Evolutionary conservation across 2,797 vertebrate genomes (phyloP).

Genomic region (Dallia pectoralis): DNA sequence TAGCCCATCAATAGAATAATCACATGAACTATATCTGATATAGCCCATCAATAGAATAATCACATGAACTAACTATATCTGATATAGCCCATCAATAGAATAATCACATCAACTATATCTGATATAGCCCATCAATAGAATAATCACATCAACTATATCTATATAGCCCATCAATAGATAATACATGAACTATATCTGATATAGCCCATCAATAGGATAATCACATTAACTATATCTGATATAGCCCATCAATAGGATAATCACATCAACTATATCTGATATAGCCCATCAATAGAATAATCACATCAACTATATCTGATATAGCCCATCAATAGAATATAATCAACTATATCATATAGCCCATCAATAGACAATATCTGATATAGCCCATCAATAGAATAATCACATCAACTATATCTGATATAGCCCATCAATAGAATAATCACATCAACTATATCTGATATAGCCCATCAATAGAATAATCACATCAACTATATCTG

Average conservation of each 20-base stretch:
- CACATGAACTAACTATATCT: constrained; percentile 37
- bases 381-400: constrained; percentile 29
- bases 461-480: constrained; percentile 29
- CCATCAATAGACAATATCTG: constrained; percentile 50
- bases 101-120: constrained; percentile 49
- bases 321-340: constrained; percentile 28
- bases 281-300: constrained; percentile 37
- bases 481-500: constrained; percentile 48
- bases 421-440: constrained; percentile 29
- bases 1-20: constrained; percentile 41
- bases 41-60: constrained; percentile 41
- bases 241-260: constrained; percentile 37
- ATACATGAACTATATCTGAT: constrained; percentile 45
- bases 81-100: constrained; percentile 28
- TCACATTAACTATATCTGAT: constrained; percentile 38
- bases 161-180: constrained; percentile 28
- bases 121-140: constrained; percentile 28
- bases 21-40: constrained; percentile 35
- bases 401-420: constrained; percentile 48
- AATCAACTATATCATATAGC: too few species aligned
- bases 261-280: constrained; percentile 40
- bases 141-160: constrained; percentile 49
- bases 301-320: constrained; percentile 40
- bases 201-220: constrained; percentile 37
- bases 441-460: constrained; percentile 48